These are phyloP conservation scores for Crax fasciolata DNA, from an alignment of 2,797 vertebrate genomes.

Conservation along the genomic window DNA sequence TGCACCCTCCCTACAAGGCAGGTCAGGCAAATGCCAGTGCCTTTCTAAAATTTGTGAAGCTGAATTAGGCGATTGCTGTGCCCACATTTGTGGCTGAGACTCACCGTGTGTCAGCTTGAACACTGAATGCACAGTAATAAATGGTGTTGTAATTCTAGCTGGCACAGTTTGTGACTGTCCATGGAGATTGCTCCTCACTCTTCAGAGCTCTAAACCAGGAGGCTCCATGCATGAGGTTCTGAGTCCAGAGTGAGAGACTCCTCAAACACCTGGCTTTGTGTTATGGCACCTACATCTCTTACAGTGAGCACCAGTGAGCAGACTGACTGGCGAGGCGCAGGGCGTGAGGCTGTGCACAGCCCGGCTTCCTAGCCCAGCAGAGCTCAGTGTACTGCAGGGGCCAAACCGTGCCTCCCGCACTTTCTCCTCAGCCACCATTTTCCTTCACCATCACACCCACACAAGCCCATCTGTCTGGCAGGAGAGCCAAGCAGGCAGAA, in stretches of 20 bases:
- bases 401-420: accelerated
- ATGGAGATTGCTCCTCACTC: not conserved
- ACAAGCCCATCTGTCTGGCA: not conserved
- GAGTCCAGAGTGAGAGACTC: not conserved
- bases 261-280: not conserved
- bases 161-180: not conserved
- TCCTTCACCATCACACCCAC: too few relatives aligned
- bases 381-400: not conserved
- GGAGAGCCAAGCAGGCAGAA: not conserved
- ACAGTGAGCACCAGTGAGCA: not conserved
- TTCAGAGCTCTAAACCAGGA: not conserved
- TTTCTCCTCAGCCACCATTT: not conserved
- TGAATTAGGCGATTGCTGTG: not conserved
- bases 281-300: not conserved
- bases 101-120: not conserved
- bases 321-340: not conserved
- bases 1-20: not conserved
- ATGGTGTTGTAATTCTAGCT: not conserved
- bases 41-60: not conserved
- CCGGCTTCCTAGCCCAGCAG: not conserved
- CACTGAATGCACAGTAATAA: not conserved
- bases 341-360: not conserved
- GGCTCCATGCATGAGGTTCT: accelerated
- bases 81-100: not conserved
- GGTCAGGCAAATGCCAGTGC: not conserved